phyloP scores from a whole-genome alignment of 2,113 vertebrate genomes.

The Heliornis fulica region DNA sequence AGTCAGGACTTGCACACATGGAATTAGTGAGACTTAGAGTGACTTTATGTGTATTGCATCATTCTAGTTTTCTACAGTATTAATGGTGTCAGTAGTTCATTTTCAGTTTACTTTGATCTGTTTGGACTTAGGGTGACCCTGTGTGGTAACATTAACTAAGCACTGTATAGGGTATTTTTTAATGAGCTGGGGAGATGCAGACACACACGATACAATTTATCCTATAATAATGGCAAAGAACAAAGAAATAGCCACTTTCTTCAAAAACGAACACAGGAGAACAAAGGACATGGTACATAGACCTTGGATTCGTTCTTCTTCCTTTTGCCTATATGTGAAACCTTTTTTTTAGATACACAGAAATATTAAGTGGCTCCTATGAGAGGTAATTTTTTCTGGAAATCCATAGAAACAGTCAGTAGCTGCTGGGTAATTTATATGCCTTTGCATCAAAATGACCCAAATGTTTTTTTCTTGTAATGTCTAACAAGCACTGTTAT shows the following conservation, averaged over 20 bases:
- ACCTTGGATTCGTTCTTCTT: background rate
- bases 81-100: background rate
- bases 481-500: background rate
- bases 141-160: background rate
- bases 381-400: conserved; percentile 24
- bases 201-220: background rate
- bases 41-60: background rate
- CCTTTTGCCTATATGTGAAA: background rate
- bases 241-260: background rate
- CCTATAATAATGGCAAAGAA: background rate
- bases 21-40: background rate
- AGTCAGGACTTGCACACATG: background rate
- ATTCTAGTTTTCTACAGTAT: background rate
- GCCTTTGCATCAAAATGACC: background rate
- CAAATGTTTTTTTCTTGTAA: background rate
- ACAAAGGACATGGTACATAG: background rate
- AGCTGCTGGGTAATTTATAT: conserved; percentile 26
- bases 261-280: background rate
- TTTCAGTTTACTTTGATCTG: background rate
- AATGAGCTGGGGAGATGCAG: background rate
- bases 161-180: background rate
- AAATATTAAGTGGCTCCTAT: background rate
- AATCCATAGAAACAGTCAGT: background rate
- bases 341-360: background rate
- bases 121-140: background rate